Conservation (phyloP, 2,113 vertebrate genomes). For the Telmatochromis brachygnathus region DNA sequence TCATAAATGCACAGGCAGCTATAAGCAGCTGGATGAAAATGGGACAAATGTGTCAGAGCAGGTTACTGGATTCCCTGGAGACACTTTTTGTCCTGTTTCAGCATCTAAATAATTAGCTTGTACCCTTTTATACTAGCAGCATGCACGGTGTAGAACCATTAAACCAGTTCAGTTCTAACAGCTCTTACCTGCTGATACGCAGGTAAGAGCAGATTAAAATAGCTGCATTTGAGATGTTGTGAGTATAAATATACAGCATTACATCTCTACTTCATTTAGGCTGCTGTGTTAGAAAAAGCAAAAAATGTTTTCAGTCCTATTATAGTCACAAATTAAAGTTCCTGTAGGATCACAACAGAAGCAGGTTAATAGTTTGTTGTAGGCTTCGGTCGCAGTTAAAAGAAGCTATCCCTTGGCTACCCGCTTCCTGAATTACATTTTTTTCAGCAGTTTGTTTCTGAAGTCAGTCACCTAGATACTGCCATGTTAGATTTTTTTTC, state of each 20-base stretch:
- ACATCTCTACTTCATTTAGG: neutral
- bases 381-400: neutral
- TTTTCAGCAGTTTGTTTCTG: neutral
- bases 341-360: neutral
- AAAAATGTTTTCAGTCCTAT: neutral
- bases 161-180: neutral
- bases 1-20: neutral
- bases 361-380: neutral
- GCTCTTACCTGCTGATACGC: neutral
- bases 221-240: neutral
- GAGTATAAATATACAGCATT: neutral
- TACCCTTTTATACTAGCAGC: neutral
- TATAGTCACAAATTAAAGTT: neutral
- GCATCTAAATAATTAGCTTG: constrained; percentile 37
- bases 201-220: neutral
- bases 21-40: neutral
- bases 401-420: neutral
- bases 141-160: neutral
- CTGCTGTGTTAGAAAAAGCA: neutral
- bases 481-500: neutral
- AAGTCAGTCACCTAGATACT: neutral
- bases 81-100: neutral
- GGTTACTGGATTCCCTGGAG: neutral
- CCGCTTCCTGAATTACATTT: neutral
- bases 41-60: neutral